Base-by-base conservation (phyloP, 1,140 invertebrate species). In the Grapholita molesta region DNA sequence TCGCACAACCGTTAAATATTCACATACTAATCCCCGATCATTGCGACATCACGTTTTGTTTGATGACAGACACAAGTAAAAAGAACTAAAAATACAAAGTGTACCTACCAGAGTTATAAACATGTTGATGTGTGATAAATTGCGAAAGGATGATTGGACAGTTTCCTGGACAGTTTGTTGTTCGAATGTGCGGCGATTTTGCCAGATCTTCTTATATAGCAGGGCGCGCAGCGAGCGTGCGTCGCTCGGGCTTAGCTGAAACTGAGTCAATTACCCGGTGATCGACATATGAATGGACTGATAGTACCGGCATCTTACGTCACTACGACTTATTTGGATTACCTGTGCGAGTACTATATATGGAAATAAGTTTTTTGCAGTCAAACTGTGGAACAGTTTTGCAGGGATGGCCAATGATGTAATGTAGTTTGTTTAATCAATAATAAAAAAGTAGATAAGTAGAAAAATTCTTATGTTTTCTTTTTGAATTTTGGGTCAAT, bases 151-250 rank as follows among this genome's bases (percentile, higher is more conserved):
- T 82, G 79, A 87, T 78, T 88, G 74, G 83, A 73, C 81, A 78
- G 86, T 78, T 88, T 87, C 88, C 88, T 86, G 88, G 76, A 82
- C 82, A 79, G 80, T 78, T 76, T 80, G 78, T 84, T 79, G 79
- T 86, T 78, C 78, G 85, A 90, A 86, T 88, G 87, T 84, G 88
- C 75, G 84, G 85, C 82, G 82, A 82, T 88, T 84, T 86, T 79
- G 85, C 82, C 87, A 86, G 82, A 84, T 84, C 82, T 87, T 77
- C 74, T 87, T 88, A 85, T 89, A 87, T 87, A 89, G 80, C 74
- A 73, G 76, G 71, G 75, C 74, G 81, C 73, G 77, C 70, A 67
- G 72, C 73, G 68, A 74, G 74, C 68, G 78, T 76, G 66, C 71
- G 53, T 68, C 73, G 80, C 77, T 75, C 74, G 66, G 78, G 70